Percentiles rank a stretch among this genome's conserved stretches.
phyloP scores from a whole-genome alignment of 2,888 invertebrate genomes.

The Dynastes tityus region DNA sequence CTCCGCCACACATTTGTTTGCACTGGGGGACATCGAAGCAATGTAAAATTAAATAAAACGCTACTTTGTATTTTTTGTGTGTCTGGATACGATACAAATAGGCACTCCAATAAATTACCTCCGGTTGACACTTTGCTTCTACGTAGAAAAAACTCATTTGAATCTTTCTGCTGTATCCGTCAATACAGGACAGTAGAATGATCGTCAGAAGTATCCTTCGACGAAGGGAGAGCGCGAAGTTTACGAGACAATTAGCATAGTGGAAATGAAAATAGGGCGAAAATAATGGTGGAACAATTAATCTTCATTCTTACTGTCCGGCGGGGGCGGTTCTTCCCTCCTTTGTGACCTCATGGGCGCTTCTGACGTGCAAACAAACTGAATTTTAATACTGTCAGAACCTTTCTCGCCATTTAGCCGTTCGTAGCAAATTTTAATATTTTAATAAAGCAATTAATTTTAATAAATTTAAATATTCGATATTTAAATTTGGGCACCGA shows the following conservation, averaged over 20 bases:
- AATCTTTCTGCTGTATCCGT: neutral
- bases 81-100: too few species aligned
- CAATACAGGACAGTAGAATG: neutral
- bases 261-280: slow-evolving; percentile 43
- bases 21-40: too few species aligned
- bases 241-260: slow-evolving; percentile 45
- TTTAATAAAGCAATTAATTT: slow-evolving; percentile 56
- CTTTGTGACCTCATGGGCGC: neutral
- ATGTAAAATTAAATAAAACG: too few species aligned
- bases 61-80: too few species aligned
- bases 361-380: slow-evolving; percentile 5
- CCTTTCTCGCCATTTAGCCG: slow-evolving; percentile 4
- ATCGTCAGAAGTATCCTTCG: neutral
- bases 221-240: slow-evolving; percentile 20
- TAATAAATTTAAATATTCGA: slow-evolving; percentile 55
- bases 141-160: neutral
- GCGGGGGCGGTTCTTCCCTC: neutral
- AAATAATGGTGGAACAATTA: slow-evolving; percentile 45
- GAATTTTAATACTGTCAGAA: slow-evolving; percentile 16
- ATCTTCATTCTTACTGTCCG: slow-evolving; percentile 42
- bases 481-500: slow-evolving; percentile 47
- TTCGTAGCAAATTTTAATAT: slow-evolving; percentile 35
- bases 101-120: neutral
- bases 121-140: neutral
- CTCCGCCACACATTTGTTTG: too few species aligned